Percentiles rank a stretch among this genome's conserved stretches.
Evolutionary conservation across 2,113 vertebrate genomes (phyloP).

Genomic region (Mugil cephalus): DNA sequence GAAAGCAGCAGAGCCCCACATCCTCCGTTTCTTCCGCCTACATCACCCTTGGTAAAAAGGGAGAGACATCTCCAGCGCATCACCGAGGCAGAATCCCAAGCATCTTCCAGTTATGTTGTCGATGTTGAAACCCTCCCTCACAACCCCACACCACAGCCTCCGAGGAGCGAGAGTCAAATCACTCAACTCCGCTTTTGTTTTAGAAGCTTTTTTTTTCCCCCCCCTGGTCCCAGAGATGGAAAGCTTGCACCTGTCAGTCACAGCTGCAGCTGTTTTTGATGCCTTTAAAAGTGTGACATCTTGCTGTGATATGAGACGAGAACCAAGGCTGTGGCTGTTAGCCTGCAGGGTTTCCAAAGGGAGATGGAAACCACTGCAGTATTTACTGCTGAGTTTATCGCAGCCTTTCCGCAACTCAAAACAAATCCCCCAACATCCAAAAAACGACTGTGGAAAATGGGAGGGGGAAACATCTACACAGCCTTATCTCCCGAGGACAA

Average conservation of each 20-base stretch:
- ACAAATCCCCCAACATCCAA: conserved; percentile 42
- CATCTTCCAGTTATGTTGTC: conserved; percentile 39
- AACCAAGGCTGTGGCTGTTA: conserved; percentile 42
- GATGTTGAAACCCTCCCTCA: conserved; percentile 9
- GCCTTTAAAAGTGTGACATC: conserved; percentile 72
- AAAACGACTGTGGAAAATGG: conserved; percentile 39
- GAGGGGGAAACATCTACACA: conserved; percentile 25
- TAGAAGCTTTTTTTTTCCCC: conserved; percentile 1
- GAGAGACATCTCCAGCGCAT: conserved; percentile 34
- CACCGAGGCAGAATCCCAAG: conserved; percentile 31
- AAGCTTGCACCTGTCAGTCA: conserved; percentile 74
- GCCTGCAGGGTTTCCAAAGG: conserved; percentile 57
- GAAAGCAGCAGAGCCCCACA: conserved; percentile 56
- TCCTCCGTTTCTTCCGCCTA: conserved; percentile 53
- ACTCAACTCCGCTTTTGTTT: conserved; percentile 54
- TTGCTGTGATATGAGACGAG: conserved; percentile 61
- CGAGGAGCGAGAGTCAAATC: conserved; percentile 33
- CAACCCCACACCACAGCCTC: neutral
- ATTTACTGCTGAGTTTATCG: conserved; percentile 53
- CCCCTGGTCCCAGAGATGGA: conserved; percentile 42
- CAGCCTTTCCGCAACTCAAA: conserved; percentile 38
- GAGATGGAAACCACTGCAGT: conserved; percentile 61
- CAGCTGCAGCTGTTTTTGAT: conserved; percentile 62
- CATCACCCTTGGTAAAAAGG: conserved; percentile 41
- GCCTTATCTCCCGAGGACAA: conserved; percentile 51